Percentiles rank a stretch among this genome's conserved stretches.
Conservation (phyloP, 2,113 vertebrate species). For the Antennarius striatus region DNA sequence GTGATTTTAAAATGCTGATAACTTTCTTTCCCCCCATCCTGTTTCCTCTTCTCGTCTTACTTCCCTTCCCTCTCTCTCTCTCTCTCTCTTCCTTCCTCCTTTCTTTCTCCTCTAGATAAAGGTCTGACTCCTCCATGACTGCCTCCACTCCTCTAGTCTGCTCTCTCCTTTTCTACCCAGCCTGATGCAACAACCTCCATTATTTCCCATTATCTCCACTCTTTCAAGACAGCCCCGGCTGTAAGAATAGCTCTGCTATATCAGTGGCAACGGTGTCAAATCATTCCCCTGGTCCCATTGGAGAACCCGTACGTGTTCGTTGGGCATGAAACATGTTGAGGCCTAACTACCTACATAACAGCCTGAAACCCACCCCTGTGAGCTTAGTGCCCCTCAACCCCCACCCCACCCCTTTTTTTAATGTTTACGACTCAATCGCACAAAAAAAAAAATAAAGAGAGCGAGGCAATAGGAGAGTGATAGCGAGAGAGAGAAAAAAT, state of each 20-base stretch:
- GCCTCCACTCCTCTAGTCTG: conserved; percentile 70
- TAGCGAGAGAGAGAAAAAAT: conserved; percentile 56
- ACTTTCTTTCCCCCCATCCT: conserved; percentile 50
- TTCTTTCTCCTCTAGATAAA: conserved; percentile 73
- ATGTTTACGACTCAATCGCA: conserved; percentile 65
- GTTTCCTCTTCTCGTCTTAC: conserved; percentile 18
- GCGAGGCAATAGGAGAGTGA: conserved; percentile 38
- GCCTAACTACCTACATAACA: conserved; percentile 63
- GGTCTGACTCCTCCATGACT: conserved; percentile 76
- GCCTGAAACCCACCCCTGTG: conserved; percentile 46
- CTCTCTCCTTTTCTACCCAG: conserved; percentile 66
- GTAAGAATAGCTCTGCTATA: conserved; percentile 62
- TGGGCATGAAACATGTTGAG: conserved; percentile 58
- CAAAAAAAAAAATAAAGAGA: conserved; percentile 28
- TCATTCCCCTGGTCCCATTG: conserved; percentile 45
- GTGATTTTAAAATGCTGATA: conserved; percentile 69
- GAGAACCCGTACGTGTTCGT: conserved; percentile 38
- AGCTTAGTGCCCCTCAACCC: conserved; percentile 48
- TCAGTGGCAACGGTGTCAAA: conserved; percentile 52
- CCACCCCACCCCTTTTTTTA: conserved; percentile 8
- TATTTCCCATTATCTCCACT: conserved; percentile 63
- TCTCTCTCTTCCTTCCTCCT: conserved; percentile 28
- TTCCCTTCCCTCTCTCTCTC: conserved; percentile 26
- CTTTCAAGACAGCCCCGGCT: conserved; percentile 61
- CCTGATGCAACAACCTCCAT: conserved; percentile 66